Percentiles rank a stretch among this genome's conserved stretches.
Evolutionary conservation across 2,797 vertebrate genomes (phyloP).

Genomic region (Netta rufina): DNA sequence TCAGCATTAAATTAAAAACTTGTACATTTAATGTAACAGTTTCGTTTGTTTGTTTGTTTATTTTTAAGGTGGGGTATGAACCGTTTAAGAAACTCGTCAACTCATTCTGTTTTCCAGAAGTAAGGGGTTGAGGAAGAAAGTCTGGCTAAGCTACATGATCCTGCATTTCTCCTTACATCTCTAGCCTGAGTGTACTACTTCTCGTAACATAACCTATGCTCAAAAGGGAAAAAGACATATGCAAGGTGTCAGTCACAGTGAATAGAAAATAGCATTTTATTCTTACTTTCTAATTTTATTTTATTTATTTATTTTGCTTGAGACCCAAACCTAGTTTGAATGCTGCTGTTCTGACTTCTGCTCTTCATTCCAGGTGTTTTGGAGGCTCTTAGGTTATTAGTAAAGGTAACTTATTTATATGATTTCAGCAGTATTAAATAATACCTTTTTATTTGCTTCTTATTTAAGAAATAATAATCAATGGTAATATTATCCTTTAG

Average conservation of each 20-base stretch:
- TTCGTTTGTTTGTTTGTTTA: background rate
- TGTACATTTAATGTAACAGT: background rate
- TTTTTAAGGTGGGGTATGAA: background rate
- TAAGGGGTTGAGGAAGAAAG: background rate
- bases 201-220: background rate
- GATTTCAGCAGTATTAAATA: background rate
- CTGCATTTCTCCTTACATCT: background rate
- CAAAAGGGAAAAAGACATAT: background rate
- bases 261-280: background rate
- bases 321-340: background rate
- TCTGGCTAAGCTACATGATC: background rate
- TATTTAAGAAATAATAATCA: background rate
- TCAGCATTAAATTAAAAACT: background rate
- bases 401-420: background rate
- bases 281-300: background rate
- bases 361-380: background rate
- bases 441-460: background rate
- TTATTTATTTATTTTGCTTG: background rate
- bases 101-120: background rate
- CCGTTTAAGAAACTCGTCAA: fast-evolving
- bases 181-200: background rate
- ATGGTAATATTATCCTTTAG: background rate
- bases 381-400: background rate
- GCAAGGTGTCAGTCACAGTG: background rate
- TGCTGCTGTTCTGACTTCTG: background rate